phyloP scores from a whole-genome alignment of 2,113 vertebrate species.

The Microcebus jonahi region DNA sequence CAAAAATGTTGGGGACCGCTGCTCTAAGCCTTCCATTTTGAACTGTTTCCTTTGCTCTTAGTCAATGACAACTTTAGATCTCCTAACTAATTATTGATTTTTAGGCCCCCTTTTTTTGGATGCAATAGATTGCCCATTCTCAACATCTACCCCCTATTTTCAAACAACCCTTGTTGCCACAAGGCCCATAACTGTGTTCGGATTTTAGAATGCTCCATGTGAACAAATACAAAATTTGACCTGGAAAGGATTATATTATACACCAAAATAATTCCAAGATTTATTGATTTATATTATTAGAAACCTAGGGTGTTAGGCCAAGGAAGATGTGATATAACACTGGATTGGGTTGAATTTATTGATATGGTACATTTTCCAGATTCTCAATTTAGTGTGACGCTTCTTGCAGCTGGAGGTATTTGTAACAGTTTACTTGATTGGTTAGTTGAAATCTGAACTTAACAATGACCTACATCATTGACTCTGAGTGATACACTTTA shows the following conservation, averaged over 20 bases:
- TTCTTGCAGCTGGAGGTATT: neutral
- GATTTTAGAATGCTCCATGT: neutral
- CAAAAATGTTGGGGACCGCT: no score
- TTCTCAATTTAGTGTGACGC: neutral
- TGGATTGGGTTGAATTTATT: neutral
- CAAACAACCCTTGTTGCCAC: neutral
- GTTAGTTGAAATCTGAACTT: neutral
- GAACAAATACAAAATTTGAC: neutral
- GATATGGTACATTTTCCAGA: neutral
- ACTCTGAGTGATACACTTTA: neutral
- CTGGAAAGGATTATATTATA: neutral
- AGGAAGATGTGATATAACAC: neutral
- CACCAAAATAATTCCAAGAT: neutral
- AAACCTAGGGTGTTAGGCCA: neutral
- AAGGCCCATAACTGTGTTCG: neutral
- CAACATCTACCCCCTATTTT: neutral
- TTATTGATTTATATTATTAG: neutral
- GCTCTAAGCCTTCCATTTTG: neutral
- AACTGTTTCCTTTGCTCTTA: constrained; percentile 6
- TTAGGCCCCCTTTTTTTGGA: neutral
- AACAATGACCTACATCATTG: neutral
- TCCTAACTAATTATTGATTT: neutral
- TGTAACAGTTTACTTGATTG: neutral
- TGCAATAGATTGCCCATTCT: neutral
- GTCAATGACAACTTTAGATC: neutral